Base-by-base conservation (phyloP, 2,797 vertebrate species). In the Spheniscus humboldti region DNA sequence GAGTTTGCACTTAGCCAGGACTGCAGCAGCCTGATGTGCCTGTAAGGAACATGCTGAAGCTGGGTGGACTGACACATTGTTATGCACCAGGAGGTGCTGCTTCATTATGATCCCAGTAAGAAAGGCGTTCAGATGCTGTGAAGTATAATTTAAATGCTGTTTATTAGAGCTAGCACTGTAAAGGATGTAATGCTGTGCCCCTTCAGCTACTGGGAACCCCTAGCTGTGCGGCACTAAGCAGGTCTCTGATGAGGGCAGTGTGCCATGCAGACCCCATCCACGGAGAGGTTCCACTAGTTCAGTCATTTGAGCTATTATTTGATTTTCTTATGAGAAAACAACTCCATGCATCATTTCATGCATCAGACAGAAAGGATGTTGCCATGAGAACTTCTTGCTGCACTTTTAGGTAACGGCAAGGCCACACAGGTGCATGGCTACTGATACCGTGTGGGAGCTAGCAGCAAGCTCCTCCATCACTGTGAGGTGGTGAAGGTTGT, bases 221-320 rank as follows among this genome's bases (percentile, higher is more conserved):
- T 14, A 10, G 1, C 25, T 24, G 27, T 17, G 69, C 2, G 8
- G 45, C 56, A 53, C 56, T 22, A 1, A 30, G 45, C 0, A 3
- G 14, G 8, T 50, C 66, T 59, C 53, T 43, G 63, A 9, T 1
- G 14, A 45, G n/a, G 45, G 4, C 41, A 11, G 15, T 0, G 3
- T 74, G 62, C 16, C 27, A 4, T 16, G 23, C 66, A 74, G 69
- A 73, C 5, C 35, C 7, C 35, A 33, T 28, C 45, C 67, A 22
- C 1, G 24, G 22, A 55, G 20, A 82, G 9, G 20, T 39, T 47
- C 73, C 33, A 18, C 33, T 12, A 35, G 30, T 68, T 52, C 4
- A 1, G 35, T 52, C 48, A 9, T 39, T 47, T 16, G 53, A 94
- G 43, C 23, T 71, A 1, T 9, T 12, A 4, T 4, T 27, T 17